Evolutionary conservation across 2,888 invertebrate genomes (phyloP).

Genomic region (Caenorhabditis uteleia): DNA sequence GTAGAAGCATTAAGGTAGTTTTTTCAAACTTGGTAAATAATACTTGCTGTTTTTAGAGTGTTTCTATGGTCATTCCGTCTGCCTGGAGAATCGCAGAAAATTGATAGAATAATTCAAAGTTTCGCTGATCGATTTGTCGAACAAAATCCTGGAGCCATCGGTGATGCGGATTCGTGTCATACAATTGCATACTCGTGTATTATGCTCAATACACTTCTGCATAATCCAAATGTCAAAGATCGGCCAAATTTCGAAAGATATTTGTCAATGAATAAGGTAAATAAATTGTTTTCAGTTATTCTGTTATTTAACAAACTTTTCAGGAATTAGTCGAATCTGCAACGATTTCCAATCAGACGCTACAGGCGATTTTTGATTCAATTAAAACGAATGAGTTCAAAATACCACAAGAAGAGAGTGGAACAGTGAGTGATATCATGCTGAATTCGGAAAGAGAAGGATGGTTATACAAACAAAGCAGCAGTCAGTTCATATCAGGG

Average conservation of each 20-base stretch:
- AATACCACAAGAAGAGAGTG: slow-evolving; percentile 35
- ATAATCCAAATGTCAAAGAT: slow-evolving; percentile 56
- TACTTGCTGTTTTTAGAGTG: slow-evolving; percentile 4
- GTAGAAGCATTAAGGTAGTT: slow-evolving; percentile 47
- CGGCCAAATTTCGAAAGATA: slow-evolving; percentile 47
- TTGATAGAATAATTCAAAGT: slow-evolving; percentile 48
- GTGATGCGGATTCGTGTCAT: slow-evolving; percentile 43
- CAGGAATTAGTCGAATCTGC: slow-evolving; percentile 26
- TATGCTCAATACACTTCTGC: slow-evolving; percentile 57
- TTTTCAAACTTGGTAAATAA: too few relatives aligned
- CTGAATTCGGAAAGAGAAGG: slow-evolving; percentile 48
- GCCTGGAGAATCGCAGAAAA: slow-evolving; percentile 58
- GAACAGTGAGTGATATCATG: slow-evolving; percentile 28
- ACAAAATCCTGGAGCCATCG: slow-evolving; percentile 34
- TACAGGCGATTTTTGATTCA: slow-evolving; percentile 7
- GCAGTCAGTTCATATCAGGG: slow-evolving; percentile 48
- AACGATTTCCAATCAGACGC: slow-evolving; percentile 3
- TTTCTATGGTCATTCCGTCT: slow-evolving; percentile 47
- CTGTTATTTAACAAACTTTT: too few relatives aligned
- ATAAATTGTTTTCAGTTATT: background rate
- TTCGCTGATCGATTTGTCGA: slow-evolving; percentile 33
- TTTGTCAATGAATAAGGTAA: slow-evolving; percentile 36
- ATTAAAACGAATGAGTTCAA: slow-evolving; percentile 26
- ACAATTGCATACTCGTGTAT: slow-evolving; percentile 54
- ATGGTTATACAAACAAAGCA: slow-evolving; percentile 58